Percentiles rank a stretch among this genome's conserved stretches.
These are phyloP conservation scores for Ophthalmolycus amberensis DNA, from an alignment of 2,113 vertebrate genomes.

Conservation along the genomic window DNA sequence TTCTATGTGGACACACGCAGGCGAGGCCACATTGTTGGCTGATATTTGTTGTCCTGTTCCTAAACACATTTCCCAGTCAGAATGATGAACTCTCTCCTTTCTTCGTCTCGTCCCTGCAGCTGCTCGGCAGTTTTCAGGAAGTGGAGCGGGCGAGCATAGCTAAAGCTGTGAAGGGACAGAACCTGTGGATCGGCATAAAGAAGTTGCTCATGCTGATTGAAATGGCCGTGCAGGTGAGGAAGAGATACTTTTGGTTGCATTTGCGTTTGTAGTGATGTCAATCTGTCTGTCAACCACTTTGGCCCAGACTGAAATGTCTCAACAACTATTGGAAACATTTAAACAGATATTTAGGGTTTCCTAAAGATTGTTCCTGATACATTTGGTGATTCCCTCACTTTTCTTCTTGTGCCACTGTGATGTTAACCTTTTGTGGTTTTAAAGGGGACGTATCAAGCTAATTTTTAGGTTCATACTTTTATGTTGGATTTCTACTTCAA, in stretches of 20 bases:
- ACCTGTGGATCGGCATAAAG: conserved; percentile 94
- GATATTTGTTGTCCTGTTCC: too few species aligned
- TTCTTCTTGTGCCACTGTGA: background rate
- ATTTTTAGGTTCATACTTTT: too few species aligned
- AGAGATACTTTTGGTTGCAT: background rate
- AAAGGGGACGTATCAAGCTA: background rate
- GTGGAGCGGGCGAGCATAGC: conserved; percentile 89
- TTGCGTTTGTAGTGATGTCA: background rate
- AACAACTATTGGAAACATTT: too few species aligned
- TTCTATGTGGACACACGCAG: background rate
- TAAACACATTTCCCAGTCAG: background rate
- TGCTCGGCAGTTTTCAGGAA: conserved; percentile 94
- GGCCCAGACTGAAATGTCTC: background rate
- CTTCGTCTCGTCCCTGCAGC: conserved; percentile 74
- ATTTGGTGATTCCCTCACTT: background rate
- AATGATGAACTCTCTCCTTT: background rate
- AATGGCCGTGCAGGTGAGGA: conserved; percentile 93
- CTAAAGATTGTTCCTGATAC: background rate
- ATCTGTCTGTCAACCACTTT: background rate
- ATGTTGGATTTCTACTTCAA: too few species aligned
- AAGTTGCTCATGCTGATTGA: conserved; percentile 98
- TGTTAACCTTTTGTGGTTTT: background rate
- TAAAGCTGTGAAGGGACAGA: conserved; percentile 86
- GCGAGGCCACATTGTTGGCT: too few species aligned
- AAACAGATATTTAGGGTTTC: background rate